Conservation (phyloP, 2,888 invertebrate genomes). For the Eristalis tenax region DNA sequence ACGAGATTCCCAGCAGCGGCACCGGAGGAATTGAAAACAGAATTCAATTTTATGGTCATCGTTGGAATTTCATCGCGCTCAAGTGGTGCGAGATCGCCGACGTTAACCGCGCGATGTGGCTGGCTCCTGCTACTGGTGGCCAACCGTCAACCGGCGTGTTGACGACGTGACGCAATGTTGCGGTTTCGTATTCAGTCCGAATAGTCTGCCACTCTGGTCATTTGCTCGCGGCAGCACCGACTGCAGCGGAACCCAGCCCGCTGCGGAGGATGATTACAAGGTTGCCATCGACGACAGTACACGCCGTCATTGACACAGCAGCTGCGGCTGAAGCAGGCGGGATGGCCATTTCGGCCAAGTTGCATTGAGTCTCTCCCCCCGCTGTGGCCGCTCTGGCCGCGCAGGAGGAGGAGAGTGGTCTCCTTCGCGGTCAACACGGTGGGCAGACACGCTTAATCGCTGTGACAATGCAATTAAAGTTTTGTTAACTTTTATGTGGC, state of each 20-base stretch:
- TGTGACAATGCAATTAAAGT: slow-evolving; percentile 67
- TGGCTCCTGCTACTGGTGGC: not conserved
- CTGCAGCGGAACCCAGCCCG: not conserved
- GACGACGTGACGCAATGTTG: slow-evolving; percentile 62
- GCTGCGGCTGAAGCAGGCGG: not conserved
- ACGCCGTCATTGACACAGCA: not conserved
- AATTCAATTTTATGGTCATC: slow-evolving; percentile 40
- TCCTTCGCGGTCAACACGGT: slow-evolving; percentile 23
- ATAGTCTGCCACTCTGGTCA: slow-evolving; percentile 46
- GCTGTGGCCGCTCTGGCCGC: not conserved
- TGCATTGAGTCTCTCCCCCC: slow-evolving; percentile 4
- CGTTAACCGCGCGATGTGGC: slow-evolving; percentile 4
- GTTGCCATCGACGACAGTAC: slow-evolving; percentile 29
- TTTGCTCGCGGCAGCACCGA: not conserved
- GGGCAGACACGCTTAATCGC: slow-evolving; percentile 33
- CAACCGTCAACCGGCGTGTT: not conserved
- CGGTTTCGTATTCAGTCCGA: slow-evolving; percentile 60
- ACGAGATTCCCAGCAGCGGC: not conserved
- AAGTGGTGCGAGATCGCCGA: slow-evolving; percentile 27
- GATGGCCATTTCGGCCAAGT: slow-evolving; percentile 40
- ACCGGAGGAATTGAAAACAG: not conserved
- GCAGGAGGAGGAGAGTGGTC: not conserved
- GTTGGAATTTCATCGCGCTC: slow-evolving; percentile 46
- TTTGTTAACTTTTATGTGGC: slow-evolving; percentile 46
- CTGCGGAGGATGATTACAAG: slow-evolving; percentile 35